Evolutionary conservation across 2,888 invertebrate genomes (phyloP), one percentile per base, ranked within the genome.

Genomic region (Tupiocoris notatus): DNA sequence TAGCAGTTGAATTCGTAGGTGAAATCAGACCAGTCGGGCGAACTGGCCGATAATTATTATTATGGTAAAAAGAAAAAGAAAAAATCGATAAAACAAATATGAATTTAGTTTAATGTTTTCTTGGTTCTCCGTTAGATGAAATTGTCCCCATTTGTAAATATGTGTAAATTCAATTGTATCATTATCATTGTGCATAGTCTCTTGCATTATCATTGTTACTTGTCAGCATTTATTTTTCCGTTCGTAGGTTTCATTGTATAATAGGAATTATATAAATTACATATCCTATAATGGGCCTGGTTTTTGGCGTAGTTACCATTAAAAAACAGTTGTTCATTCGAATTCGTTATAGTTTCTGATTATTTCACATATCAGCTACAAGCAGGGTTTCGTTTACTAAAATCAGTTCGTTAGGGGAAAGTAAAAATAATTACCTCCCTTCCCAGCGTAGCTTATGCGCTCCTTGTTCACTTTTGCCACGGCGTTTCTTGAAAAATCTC

Each of bases 81-180:
- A n/a, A n/a, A n/a, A n/a, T n/a, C n/a, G n/a, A n/a, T n/a, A n/a
- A n/a, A n/a, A n/a, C n/a, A n/a, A n/a, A n/a, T n/a, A n/a, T n/a
- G n/a, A n/a, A n/a, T n/a, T n/a, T n/a, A n/a, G n/a, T n/a, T n/a
- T n/a, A n/a, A n/a, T n/a, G n/a, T n/a, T n/a, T n/a, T n/a, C n/a
- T n/a, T n/a, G n/a, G n/a, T n/a, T 12, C 39, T 39, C 39, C 39
- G 12, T 39, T 39, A 39, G 39, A 7, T 39, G 6, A 39, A 7
- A 7, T 39, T 12, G 6, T 7, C 39, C 39, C 39, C 39, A 3
- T 39, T 39, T 73, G 73, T 73, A 73, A 62, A 73, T 73, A 73
- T 39, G 16, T 73, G 73, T 73, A 73, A 73, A 73, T 73, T 73
- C 62, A 62, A 73, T 73, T 73, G 62, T 73, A 61, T 73, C 62